Conservation (phyloP, 2,797 vertebrate genomes). For the Peromyscus aztecus region DNA sequence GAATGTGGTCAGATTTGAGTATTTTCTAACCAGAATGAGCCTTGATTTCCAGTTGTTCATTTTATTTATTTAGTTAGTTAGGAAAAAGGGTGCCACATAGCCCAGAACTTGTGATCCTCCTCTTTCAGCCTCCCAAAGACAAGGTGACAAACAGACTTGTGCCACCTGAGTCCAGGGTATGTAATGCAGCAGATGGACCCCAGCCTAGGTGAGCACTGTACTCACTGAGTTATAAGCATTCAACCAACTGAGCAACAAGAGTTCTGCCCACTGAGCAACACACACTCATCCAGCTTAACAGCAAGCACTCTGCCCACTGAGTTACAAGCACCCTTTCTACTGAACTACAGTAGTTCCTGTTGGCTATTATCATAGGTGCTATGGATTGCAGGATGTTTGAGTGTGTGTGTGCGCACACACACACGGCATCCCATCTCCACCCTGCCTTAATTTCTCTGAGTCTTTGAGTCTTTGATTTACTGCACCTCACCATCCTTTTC, state of each 20-base stretch:
- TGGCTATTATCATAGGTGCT: background rate
- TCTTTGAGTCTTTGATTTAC: background rate
- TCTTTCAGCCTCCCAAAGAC: background rate
- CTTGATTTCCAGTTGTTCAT: background rate
- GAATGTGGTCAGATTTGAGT: background rate
- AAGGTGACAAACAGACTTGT: background rate
- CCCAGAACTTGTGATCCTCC: background rate
- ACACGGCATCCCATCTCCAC: background rate
- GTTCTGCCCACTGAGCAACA: background rate
- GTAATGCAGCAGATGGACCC: background rate
- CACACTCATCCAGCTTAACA: background rate
- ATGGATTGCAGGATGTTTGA: background rate
- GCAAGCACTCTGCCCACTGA: background rate
- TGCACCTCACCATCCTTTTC: background rate
- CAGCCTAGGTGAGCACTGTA: background rate
- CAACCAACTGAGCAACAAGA: background rate
- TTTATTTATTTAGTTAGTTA: background rate
- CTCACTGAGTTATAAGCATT: background rate
- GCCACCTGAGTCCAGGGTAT: background rate
- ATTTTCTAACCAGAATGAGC: background rate
- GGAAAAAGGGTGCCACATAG: background rate
- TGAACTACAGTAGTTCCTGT: background rate
- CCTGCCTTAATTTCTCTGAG: background rate
- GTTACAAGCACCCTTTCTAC: background rate
- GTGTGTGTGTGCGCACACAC: fast-evolving